Evolutionary conservation across 92 coral and sea anemone genomes (phyloP).

Genomic region (Pocillopora meandrina): DNA sequence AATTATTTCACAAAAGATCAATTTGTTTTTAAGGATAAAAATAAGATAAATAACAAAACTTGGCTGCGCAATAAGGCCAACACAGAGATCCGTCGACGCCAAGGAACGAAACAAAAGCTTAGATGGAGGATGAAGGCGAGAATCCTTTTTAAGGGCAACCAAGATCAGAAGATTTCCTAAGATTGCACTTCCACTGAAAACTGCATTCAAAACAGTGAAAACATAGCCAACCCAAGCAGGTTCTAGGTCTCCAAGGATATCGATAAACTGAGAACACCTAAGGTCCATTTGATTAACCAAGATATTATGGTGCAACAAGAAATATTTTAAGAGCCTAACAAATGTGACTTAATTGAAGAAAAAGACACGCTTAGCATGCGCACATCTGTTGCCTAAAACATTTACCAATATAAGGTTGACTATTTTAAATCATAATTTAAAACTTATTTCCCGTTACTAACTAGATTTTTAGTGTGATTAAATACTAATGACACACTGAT

Average conservation of each 20-base stretch:
- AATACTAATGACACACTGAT: no score
- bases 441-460: no score
- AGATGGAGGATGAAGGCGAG: constrained; percentile 9
- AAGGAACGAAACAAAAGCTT: constrained; percentile 18
- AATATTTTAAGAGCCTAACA: no score
- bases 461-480: no score
- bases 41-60: background rate
- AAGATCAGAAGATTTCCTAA: constrained; percentile 16
- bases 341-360: no score
- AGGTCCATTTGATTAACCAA: no score
- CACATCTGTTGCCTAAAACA: no score
- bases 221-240: background rate
- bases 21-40: background rate
- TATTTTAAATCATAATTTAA: no score
- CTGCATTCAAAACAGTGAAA: background rate
- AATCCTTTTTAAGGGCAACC: constrained; percentile 10
- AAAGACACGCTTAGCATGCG: no score
- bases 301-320: no score
- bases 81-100: constrained; percentile 20
- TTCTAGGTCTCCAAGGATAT: background rate
- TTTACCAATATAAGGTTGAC: no score
- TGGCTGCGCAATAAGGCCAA: constrained; percentile 26
- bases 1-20: background rate
- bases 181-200: background rate
- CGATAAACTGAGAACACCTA: no score